Percentiles rank a stretch among this genome's conserved stretches.
These are phyloP conservation scores for Cyclura pinguis DNA, from an alignment of 2,797 vertebrate genomes.

Conservation along the genomic window DNA sequence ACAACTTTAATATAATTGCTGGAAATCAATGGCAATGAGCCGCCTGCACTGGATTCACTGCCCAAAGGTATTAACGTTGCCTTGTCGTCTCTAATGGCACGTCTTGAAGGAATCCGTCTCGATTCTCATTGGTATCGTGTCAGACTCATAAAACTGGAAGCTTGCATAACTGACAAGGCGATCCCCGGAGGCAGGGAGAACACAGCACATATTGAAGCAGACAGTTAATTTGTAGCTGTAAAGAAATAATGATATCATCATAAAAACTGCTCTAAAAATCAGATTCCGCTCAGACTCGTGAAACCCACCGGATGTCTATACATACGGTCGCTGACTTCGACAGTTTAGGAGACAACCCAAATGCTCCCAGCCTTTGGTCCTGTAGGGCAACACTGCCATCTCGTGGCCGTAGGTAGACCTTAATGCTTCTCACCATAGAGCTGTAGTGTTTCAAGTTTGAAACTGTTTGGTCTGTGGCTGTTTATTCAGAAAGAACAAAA, in stretches of 20 bases:
- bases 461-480: neutral
- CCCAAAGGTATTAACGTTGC: slow-evolving; percentile 47
- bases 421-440: neutral
- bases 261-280: slow-evolving; percentile 75
- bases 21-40: slow-evolving; percentile 60
- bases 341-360: slow-evolving; percentile 44
- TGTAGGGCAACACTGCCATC: slow-evolving; percentile 65
- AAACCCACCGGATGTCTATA: slow-evolving; percentile 61
- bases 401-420: slow-evolving; percentile 53
- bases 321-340: slow-evolving; percentile 16
- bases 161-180: slow-evolving; percentile 69
- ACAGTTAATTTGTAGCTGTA: slow-evolving; percentile 78
- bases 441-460: slow-evolving; percentile 53
- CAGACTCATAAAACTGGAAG: slow-evolving; percentile 66
- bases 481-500: neutral
- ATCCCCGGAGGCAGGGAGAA: slow-evolving; percentile 72
- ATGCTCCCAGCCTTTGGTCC: neutral
- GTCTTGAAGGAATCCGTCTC: slow-evolving; percentile 66
- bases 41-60: slow-evolving; percentile 41
- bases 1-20: slow-evolving; percentile 54
- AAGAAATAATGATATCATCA: slow-evolving; percentile 77
- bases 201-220: slow-evolving; percentile 70
- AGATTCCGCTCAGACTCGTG: slow-evolving; percentile 61
- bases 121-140: slow-evolving; percentile 49
- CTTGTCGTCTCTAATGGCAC: slow-evolving; percentile 35